Evolutionary conservation across 2,113 vertebrate species (phyloP).

Genomic region (Rhadina sibilatrix): DNA sequence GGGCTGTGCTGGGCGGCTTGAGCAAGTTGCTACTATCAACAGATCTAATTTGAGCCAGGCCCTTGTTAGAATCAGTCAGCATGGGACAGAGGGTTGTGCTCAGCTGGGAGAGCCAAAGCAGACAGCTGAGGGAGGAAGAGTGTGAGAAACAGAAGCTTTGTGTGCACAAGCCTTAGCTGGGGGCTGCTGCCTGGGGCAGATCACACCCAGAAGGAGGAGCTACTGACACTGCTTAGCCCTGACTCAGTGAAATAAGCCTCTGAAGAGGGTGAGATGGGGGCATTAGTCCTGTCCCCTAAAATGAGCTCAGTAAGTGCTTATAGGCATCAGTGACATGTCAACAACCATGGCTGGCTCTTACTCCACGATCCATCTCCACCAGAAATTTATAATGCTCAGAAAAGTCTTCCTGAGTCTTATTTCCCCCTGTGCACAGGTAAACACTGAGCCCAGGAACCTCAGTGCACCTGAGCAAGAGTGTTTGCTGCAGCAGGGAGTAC

Average conservation of each 20-base stretch:
- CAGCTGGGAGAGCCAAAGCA: neutral
- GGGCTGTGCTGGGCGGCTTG: neutral
- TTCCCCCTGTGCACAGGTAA: neutral
- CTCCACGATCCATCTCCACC: neutral
- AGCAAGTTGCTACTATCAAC: neutral
- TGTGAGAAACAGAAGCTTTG: neutral
- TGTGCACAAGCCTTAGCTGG: neutral
- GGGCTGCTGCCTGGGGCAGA: neutral
- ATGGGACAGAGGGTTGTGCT: neutral
- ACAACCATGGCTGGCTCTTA: neutral
- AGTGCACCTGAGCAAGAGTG: neutral
- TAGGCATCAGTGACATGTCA: neutral
- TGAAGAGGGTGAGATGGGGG: neutral
- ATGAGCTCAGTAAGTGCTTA: neutral
- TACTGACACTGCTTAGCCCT: fast-evolving
- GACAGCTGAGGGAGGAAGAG: neutral
- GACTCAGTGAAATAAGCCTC: neutral
- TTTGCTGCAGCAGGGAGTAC: neutral
- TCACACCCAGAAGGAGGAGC: neutral
- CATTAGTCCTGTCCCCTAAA: neutral
- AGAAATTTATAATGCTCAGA: neutral
- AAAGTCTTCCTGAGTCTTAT: neutral
- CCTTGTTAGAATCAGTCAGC: neutral
- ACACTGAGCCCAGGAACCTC: neutral
- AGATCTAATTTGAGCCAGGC: neutral